Base-by-base conservation (phyloP, 2,113 vertebrate genomes). In the Ivindomyrus marchei region DNA sequence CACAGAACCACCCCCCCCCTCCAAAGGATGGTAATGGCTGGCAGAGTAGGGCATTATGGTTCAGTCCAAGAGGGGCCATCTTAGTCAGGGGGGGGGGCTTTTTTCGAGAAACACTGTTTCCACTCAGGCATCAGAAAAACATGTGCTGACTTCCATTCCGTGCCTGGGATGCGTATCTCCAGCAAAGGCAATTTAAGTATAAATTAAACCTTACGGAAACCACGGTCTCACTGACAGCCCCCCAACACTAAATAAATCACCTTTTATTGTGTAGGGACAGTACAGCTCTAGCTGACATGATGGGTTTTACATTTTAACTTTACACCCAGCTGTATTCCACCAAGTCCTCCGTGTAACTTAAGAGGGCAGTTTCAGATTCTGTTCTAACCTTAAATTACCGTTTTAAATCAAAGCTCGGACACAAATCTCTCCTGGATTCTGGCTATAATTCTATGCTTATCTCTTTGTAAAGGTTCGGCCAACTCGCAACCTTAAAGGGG, bases 1-100 rank as follows among this genome's bases (percentile, higher is more conserved):
- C 56, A 62, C 56, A 94, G 92, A 94, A 93, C 92, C 94, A 94
- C 93, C 94, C 95, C 94, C 94, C 95, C 92, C 94, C 94, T 92
- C 95, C 31, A 93, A 94, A 95, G 94, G 94, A 93, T 92, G 92
- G 94, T 93, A 93, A 92, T 92, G 92, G 94, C 94, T 93, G 85
- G 91, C 93, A 46, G 42, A 90, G 66, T 93, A 94, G 92, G 92
- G 94, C 93, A 92, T 94, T 94, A 95, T 90, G 89, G 93, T 90
- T 92, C 83, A 74, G 70, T 85, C 89, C 88, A 74, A 87, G 77
- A 86, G 58, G 27, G 87, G 87, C 85, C 85, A 53, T 87, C 85
- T 53, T 87, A 56, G 85, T 49, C 0, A 27, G 10, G 95, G 94
- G 95, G 94, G 94, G 94, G 94, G 93, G 92, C 0, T 1, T 24